Evolutionary conservation across 2,888 invertebrate genomes (phyloP), one percentile per base, ranked within the genome.

Genomic region (Limnephilus rhombicus): DNA sequence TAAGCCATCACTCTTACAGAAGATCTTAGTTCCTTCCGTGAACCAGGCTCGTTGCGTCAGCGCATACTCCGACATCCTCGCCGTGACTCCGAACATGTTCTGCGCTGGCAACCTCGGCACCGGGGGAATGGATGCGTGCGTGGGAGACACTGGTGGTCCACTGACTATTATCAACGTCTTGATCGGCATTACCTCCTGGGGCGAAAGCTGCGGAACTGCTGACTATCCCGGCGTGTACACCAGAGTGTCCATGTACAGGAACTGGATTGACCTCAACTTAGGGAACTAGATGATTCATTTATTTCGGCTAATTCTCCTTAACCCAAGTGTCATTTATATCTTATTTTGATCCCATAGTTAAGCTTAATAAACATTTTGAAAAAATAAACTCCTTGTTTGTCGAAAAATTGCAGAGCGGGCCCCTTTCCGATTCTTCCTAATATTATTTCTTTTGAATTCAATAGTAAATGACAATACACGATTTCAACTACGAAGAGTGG

Each of bases 191-290:
- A 96, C 96, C 2, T 97, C 97, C 29, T 97, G 96, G 96, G 97
- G 97, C 80, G 96, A 96, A 95, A 96, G 96, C 9, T 97, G 97
- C 94, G 97, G 96, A 12, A 95, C 96, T 85, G 94, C 94, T 3
- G 93, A 94, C 80, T 97, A 96, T 94, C 97, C 97, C 3, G 97
- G 97, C 85, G 96, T 97, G 0, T 97, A 97, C 92, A 96, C 96
- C 2, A 95, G 96, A 94, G 95, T 97, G 41, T 95, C 96, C 0
- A 92, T 94, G 86, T 96, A 96, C 88, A 91, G 94, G 2, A 92
- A 94, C 88, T 96, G 96, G 96, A 95, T 96, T 49, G 88, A 93
- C 9, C 94, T 12, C 80, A 92, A 92, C 80, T 68, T 68, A 24
- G 68, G 68, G 9, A 68, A 68, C 24, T 24, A 68, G 24, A 24